A percentile compares a stretch with the other conserved stretches of the same genome.
Conservation (phyloP, 2,113 vertebrate genomes). For the Scortum barcoo region DNA sequence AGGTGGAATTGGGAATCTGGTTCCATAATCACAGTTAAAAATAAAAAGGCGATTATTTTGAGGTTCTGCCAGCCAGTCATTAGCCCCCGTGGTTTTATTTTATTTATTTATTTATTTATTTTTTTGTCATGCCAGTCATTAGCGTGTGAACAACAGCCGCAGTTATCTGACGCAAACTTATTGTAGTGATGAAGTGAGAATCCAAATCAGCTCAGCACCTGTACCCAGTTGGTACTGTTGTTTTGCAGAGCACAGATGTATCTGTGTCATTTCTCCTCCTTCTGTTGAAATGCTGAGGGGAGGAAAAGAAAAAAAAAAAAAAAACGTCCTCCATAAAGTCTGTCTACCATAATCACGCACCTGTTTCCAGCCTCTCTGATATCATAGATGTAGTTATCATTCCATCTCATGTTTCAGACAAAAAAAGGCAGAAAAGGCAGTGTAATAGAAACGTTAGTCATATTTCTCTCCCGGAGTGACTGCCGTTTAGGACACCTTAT, state of each 20-base stretch:
- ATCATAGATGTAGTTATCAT: slow-evolving; percentile 68
- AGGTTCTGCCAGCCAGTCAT: background rate
- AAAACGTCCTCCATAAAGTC: slow-evolving; percentile 64
- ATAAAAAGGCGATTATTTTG: background rate
- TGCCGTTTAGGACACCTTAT: slow-evolving; percentile 57
- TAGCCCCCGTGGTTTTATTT: background rate
- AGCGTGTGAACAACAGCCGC: slow-evolving; percentile 31
- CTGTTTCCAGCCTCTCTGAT: slow-evolving; percentile 70
- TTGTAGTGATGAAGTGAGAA: slow-evolving; percentile 28
- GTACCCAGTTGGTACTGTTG: slow-evolving; percentile 61
- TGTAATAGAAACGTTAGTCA: slow-evolving; percentile 22
- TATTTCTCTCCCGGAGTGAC: slow-evolving; percentile 37
- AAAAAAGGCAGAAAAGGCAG: slow-evolving; percentile 50
- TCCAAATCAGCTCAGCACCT: slow-evolving; percentile 68
- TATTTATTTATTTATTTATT: no score
- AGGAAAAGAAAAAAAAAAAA: no score
- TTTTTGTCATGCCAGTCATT: slow-evolving; percentile 27
- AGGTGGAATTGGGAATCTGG: slow-evolving; percentile 6
- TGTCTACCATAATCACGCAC: slow-evolving; percentile 73
- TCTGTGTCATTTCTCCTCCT: slow-evolving; percentile 63
- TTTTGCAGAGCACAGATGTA: slow-evolving; percentile 67
- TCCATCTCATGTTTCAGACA: slow-evolving; percentile 55
- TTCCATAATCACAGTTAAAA: slow-evolving; percentile 25
- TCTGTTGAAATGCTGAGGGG: slow-evolving; percentile 58
- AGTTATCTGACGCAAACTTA: slow-evolving; percentile 35